These are phyloP conservation scores for Argopecten irradians DNA, from an alignment of 1,140 invertebrate species.

Conservation along the genomic window DNA sequence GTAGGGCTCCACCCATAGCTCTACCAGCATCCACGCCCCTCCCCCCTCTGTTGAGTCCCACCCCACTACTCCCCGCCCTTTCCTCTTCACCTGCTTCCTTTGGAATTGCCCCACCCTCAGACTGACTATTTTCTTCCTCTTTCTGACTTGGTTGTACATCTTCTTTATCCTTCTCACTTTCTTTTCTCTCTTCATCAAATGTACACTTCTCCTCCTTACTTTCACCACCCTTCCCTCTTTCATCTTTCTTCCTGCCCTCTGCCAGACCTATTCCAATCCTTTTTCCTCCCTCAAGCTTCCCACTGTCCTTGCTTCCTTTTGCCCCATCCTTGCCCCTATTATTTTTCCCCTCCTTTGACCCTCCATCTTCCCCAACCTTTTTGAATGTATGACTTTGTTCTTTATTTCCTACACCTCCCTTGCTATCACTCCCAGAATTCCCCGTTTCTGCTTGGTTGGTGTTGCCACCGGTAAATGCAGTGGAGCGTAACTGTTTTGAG, in stretches of 20 bases:
- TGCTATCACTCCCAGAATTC: not conserved
- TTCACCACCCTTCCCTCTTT: not conserved
- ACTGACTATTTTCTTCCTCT: not conserved
- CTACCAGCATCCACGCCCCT: not conserved
- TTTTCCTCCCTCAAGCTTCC: not conserved
- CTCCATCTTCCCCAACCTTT: not conserved
- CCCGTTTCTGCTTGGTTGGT: not conserved
- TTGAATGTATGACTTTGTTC: not conserved
- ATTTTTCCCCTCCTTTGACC: not conserved
- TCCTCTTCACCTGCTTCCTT: not conserved
- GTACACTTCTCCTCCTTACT: not conserved
- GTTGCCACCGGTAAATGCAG: not conserved
- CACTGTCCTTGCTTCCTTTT: not conserved
- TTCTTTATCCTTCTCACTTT: not conserved
- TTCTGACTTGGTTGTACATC: not conserved
- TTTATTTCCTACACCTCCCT: not conserved
- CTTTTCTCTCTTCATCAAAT: not conserved
- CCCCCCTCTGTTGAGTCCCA: not conserved
- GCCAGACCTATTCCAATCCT: not conserved
- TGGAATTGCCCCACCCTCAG: not conserved
- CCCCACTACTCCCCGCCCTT: not conserved
- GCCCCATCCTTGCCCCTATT: not conserved
- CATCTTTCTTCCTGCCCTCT: not conserved
- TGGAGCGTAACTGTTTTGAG: not conserved
- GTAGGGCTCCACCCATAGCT: not conserved